Evolutionary conservation across 2,113 vertebrate species (phyloP), one percentile per base, ranked within the genome.

Genomic region (Paratilapia polleni): DNA sequence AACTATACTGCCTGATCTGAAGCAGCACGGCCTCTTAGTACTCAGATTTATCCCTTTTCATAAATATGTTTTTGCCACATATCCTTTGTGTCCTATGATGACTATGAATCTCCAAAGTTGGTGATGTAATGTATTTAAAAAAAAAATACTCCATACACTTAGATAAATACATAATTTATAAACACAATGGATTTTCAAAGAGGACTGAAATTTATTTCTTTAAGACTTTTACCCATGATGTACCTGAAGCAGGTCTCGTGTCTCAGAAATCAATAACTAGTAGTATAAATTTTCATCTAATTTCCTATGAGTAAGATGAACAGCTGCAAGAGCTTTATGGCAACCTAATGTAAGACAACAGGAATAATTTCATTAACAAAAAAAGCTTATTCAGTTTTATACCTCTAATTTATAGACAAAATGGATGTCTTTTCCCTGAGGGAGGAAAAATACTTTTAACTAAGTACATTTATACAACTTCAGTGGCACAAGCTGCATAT

Each of bases 291-390:
- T 0, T n/a, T 28, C 9, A 47, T 68, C 8, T 26, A 47, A 17
- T 47, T 47, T 47, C 0, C 64, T 19, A 36, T 36, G 36, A 13
- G 17, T 5, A 31, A 73, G 52, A 17, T 73, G 22, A 19, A 68
- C 0, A 3, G 13, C 3, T 49, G 15, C 47, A 2, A 49, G 47
- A 49, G 47, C 47, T 49, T 49, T 43, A 13, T 43, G 12, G 47
- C 14, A 49, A 11, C 47, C 47, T 17, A 43, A 43, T 43, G 11
- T 7, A 49, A 49, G 14, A 11, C 15, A 15, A 49, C 2, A 17
- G 15, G 41, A 49, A 68, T 47, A 47, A 68, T 0, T 47, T 13
- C 10, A 15, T 47, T 10, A 11, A 34, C 34, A 52, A 28, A 14
- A 68, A 68, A 26, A 31, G 28, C 2, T 31, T 22, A 41, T 15